These are phyloP conservation scores for Scolopax mira DNA, from an alignment of 2,113 vertebrate genomes.

Conservation along the genomic window DNA sequence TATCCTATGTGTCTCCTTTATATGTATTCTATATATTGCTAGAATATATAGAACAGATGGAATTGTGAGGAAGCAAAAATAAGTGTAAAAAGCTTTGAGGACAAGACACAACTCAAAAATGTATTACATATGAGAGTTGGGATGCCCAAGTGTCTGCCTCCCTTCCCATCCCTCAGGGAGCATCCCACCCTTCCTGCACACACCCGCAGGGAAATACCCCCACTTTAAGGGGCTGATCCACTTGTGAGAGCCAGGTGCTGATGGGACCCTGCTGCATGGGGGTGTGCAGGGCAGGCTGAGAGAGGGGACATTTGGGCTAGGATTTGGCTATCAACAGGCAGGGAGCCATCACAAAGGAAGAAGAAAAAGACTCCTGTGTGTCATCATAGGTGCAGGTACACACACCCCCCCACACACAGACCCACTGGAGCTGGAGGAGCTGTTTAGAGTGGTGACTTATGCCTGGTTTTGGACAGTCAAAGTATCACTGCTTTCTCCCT, in stretches of 20 bases:
- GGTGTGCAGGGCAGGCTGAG: not conserved
- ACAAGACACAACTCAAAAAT: not conserved
- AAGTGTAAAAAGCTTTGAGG: not conserved
- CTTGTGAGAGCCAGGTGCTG: not conserved
- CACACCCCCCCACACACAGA: not conserved
- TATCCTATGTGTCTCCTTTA: not conserved
- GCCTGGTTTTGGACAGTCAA: not conserved
- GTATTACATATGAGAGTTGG: not conserved
- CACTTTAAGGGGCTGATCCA: not conserved
- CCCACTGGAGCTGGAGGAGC: rapidly evolving
- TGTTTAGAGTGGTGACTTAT: not conserved
- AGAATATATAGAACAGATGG: not conserved
- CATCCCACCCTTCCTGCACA: not conserved
- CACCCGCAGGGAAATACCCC: not conserved
- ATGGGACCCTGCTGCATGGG: rapidly evolving
- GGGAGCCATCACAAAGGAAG: not conserved
- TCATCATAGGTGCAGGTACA: not conserved
- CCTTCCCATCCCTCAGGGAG: not conserved
- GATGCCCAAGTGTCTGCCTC: not conserved
- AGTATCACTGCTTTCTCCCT: not conserved
- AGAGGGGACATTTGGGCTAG: not conserved
- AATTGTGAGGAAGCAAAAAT: not conserved
- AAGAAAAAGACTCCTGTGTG: not conserved
- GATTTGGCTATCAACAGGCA: not conserved
- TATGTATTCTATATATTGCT: not conserved